phyloP scores from a whole-genome alignment of 2,113 vertebrate species.

The rat (Rattus norvegicus) region DNA sequence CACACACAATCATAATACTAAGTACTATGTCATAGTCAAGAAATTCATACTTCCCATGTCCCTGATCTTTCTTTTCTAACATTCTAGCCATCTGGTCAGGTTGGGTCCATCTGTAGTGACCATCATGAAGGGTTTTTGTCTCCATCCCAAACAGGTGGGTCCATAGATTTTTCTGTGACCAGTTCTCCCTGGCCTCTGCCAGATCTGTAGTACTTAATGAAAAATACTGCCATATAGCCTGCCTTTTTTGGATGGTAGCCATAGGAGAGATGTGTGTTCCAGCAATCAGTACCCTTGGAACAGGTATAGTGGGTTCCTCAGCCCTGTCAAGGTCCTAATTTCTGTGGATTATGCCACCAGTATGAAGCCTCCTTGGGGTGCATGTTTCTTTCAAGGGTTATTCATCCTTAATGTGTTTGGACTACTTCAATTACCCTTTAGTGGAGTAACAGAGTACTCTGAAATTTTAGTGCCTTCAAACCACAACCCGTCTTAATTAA shows the following conservation, averaged over 20 bases:
- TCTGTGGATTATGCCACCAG: background rate
- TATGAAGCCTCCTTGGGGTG: background rate
- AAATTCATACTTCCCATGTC: background rate
- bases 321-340: background rate
- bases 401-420: background rate
- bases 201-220: background rate
- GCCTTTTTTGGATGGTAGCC: background rate
- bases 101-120: background rate
- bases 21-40: background rate
- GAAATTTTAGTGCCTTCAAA: conserved; percentile 17
- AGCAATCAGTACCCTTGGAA: background rate
- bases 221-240: background rate
- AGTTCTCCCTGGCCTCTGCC: background rate
- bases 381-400: background rate
- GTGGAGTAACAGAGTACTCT: background rate
- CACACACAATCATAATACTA: background rate
- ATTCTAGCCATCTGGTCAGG: background rate
- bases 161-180: background rate
- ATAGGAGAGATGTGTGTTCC: background rate
- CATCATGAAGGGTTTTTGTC: background rate
- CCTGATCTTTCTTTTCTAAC: background rate
- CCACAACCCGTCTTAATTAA: conserved; percentile 21
- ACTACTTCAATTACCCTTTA: conserved; percentile 1
- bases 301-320: background rate
- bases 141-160: background rate